Percentiles rank a stretch among this genome's conserved stretches.
Evolutionary conservation across 2,797 vertebrate species (phyloP).

Genomic region (Artibeus jamaicensis): DNA sequence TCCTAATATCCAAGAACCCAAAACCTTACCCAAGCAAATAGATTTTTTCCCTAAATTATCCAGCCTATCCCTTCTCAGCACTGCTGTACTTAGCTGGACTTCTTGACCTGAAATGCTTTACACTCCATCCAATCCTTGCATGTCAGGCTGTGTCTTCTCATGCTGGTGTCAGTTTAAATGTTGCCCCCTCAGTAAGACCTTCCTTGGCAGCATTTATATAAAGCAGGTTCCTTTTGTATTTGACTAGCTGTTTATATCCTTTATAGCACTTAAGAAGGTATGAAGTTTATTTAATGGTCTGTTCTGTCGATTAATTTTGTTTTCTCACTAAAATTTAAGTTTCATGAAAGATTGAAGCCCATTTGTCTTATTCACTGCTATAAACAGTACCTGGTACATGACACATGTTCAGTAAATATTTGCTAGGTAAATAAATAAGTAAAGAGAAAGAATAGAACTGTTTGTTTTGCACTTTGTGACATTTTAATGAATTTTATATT

Average conservation of each 20-base stretch:
- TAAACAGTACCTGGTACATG: neutral
- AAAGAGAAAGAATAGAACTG: neutral
- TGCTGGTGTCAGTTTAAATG: neutral
- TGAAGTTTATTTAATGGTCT: neutral
- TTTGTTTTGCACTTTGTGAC: neutral
- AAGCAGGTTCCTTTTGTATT: neutral
- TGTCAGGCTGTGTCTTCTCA: neutral
- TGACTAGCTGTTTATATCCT: neutral
- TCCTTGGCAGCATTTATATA: neutral
- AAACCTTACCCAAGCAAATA: neutral
- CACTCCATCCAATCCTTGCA: neutral
- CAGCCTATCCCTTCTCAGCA: neutral
- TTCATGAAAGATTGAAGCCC: neutral
- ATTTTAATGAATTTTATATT: neutral
- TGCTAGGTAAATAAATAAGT: neutral
- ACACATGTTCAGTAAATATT: neutral
- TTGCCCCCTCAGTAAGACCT: neutral
- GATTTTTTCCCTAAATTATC: neutral
- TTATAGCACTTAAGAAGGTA: neutral
- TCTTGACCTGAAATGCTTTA: neutral
- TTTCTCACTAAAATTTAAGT: neutral
- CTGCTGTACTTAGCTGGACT: neutral
- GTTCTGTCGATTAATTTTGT: neutral
- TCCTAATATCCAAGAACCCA: neutral
- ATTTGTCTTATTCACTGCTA: neutral